These are phyloP conservation scores for Ariopsis seemanni DNA, from an alignment of 2,113 vertebrate species.

Conservation along the genomic window DNA sequence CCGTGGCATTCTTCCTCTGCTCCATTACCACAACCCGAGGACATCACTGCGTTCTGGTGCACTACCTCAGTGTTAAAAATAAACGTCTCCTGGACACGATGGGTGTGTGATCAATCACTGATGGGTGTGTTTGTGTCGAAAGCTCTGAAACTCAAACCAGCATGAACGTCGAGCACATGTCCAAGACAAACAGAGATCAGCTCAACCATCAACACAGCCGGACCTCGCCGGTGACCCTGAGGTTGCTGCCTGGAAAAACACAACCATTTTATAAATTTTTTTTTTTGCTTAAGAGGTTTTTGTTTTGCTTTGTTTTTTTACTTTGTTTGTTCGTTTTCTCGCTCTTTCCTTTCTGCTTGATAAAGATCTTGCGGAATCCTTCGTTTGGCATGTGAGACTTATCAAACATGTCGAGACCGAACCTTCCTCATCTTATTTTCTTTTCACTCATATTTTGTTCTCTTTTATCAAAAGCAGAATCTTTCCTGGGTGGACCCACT, in stretches of 20 bases:
- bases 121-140: neutral
- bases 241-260: neutral
- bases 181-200: slow-evolving; percentile 31
- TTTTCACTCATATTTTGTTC: neutral
- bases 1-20: neutral
- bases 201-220: slow-evolving; percentile 29
- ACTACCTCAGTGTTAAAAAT: neutral
- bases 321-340: neutral
- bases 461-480: neutral
- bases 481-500: neutral
- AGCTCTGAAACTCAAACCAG: slow-evolving; percentile 49
- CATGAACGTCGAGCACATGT: slow-evolving; percentile 3
- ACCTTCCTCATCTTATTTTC: neutral
- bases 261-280: too few relatives aligned
- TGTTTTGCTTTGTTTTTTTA: too few relatives aligned
- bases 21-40: neutral
- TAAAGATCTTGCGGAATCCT: neutral
- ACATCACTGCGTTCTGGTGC: neutral
- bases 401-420: slow-evolving; percentile 18
- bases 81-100: neutral
- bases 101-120: slow-evolving; percentile 29
- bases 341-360: neutral
- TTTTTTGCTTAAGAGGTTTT: neutral
- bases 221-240: slow-evolving; percentile 16
- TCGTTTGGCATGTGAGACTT: neutral